Base-by-base conservation (phyloP, 1,140 invertebrate genomes). In the Heliconius congener region DNA sequence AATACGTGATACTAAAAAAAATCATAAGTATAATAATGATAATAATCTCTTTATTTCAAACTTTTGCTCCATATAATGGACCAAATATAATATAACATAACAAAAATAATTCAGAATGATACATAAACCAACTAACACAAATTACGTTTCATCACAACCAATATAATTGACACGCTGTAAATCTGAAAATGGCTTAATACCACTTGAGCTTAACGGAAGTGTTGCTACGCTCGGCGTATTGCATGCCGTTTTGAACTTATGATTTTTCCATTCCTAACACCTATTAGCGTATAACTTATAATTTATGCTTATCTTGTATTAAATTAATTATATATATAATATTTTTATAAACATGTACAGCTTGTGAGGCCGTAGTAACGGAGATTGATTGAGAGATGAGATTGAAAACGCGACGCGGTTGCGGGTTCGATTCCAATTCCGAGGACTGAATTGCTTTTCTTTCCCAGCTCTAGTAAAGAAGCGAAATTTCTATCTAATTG, bases 151-250 rank as follows among this genome's bases (percentile, higher is more conserved):
- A 66, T 66, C 19, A 57, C 19, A 3, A 4, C 42, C 9, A 60
- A 66, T 13, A 30, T 66, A 66, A 37, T 72, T 72, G 30, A 27
- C 27, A 11, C 57, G 60, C 60, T 27, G 60, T 27, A 4, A 66
- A 66, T 66, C 60, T 66, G 60, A 66, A 66, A 9, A 16, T 23
- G 8, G 60, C 27, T 66, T 66, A 46, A 66, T 66, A 30, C 19
- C 60, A 66, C 60, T 66, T 66, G 19, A 66, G 27, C 60, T 66
- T 66, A 66, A 16, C 60, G 60, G 60, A 66, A 66, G 60, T 66
- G 60, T 66, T 66, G 23, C 60, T 66, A 66, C 60, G 60, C 60
- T 66, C 4, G 60, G 23, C 60, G 60, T 66, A 66, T 66, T 66
- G 60, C 60, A 66, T 16, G 60, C 60, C 60, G 23, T 66, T 66